Conservation (phyloP, 1,140 invertebrate genomes). For the Nasonia longicornis region DNA sequence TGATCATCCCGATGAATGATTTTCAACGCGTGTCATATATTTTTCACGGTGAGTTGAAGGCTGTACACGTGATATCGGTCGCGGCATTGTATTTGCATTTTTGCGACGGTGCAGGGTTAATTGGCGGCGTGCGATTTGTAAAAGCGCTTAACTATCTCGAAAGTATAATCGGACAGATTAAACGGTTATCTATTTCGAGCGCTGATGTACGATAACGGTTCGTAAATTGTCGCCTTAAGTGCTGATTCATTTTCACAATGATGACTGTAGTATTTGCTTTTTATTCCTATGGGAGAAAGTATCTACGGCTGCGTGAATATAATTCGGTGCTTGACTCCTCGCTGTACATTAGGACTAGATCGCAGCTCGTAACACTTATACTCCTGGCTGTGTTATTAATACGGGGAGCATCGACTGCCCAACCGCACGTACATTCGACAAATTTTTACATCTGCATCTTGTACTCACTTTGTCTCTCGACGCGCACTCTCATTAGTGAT, state of each 20-base stretch:
- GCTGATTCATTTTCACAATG: conserved; percentile 46
- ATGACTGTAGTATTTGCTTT: conserved; percentile 33
- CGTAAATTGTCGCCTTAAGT: conserved; percentile 36
- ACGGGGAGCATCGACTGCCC: not conserved
- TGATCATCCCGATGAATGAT: no score
- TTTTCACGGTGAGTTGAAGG: not conserved
- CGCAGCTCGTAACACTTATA: not conserved
- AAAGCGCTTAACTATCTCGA: conserved; percentile 21
- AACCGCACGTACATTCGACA: not conserved
- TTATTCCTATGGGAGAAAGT: conserved; percentile 39
- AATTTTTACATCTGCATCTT: no score
- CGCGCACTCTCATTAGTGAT: no score
- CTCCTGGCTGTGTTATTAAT: not conserved
- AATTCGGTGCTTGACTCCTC: conserved; percentile 7
- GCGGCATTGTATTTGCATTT: conserved; percentile 20
- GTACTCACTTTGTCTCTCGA: no score
- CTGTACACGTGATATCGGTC: not conserved
- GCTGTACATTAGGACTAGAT: not conserved
- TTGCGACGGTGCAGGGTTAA: not conserved
- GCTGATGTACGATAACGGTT: conserved; percentile 40
- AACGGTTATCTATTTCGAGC: conserved; percentile 35
- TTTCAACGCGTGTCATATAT: not conserved
- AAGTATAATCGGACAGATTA: conserved; percentile 3
- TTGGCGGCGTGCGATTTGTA: conserved; percentile 20
- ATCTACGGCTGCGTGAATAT: not conserved